Conservation (phyloP, 2,888 invertebrate genomes). For the Xylota segnis region DNA sequence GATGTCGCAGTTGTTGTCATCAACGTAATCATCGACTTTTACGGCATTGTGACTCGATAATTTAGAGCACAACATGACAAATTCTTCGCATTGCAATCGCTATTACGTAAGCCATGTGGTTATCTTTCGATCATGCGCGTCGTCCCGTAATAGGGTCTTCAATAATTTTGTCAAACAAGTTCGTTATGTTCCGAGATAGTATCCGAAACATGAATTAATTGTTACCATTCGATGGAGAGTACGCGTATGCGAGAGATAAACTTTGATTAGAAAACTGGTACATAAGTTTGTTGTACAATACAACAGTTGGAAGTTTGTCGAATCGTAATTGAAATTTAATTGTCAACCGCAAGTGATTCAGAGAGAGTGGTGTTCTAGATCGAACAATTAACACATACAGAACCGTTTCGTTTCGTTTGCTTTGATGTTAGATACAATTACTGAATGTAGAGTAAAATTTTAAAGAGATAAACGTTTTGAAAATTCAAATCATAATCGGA, state of each 20-base stretch:
- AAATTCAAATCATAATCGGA: slow-evolving; percentile 29
- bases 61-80: slow-evolving; percentile 14
- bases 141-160: not conserved
- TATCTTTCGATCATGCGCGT: not conserved
- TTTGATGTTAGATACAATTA: slow-evolving; percentile 22
- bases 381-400: slow-evolving; percentile 39
- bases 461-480: slow-evolving; percentile 20
- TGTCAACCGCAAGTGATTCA: slow-evolving; percentile 35
- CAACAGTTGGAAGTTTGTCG: not conserved
- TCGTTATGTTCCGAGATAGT: slow-evolving; percentile 25
- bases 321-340: slow-evolving; percentile 50
- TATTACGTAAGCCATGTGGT: slow-evolving; percentile 23
- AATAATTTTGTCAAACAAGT: slow-evolving; percentile 34
- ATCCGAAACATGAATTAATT: slow-evolving; percentile 31
- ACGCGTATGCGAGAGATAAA: slow-evolving; percentile 13
- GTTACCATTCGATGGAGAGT: slow-evolving; percentile 1
- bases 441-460: slow-evolving; percentile 43
- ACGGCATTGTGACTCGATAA: slow-evolving; percentile 18
- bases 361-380: slow-evolving; percentile 28
- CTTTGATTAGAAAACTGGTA: slow-evolving; percentile 43
- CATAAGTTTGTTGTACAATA: slow-evolving; percentile 12
- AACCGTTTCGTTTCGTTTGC: not conserved
- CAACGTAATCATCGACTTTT: slow-evolving; percentile 40
- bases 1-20: slow-evolving; percentile 19
- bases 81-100: slow-evolving; percentile 38